Percentiles rank a stretch among this genome's conserved stretches.
phyloP scores from a whole-genome alignment of 2,888 invertebrate genomes.

The Hoplodrina ambigua region DNA sequence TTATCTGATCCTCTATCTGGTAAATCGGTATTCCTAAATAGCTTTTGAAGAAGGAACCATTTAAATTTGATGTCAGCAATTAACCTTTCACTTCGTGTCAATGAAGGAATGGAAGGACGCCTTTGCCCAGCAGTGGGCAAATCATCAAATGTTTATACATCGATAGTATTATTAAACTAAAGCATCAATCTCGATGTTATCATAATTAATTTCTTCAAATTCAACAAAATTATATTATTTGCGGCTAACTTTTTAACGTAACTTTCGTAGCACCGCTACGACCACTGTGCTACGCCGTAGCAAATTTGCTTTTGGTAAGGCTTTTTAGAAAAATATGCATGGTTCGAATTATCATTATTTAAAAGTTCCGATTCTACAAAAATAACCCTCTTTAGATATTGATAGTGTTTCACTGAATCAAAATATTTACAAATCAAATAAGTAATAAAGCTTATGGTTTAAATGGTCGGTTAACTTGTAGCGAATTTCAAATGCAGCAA shows the following conservation, averaged over 20 bases:
- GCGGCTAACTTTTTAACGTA: conserved; percentile 7
- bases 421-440: conserved; percentile 7
- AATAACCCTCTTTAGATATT: conserved; percentile 4
- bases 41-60: not conserved
- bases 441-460: conserved; percentile 31
- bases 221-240: conserved; percentile 5
- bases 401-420: not conserved
- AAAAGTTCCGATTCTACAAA: conserved; percentile 28
- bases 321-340: conserved; percentile 57
- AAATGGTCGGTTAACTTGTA: conserved; percentile 54
- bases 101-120: not conserved
- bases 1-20: conserved; percentile 12
- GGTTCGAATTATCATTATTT: conserved; percentile 41
- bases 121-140: too few species aligned
- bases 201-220: not conserved
- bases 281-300: conserved; percentile 43
- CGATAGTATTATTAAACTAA: not conserved
- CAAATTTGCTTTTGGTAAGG: conserved; percentile 36
- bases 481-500: conserved; percentile 49
- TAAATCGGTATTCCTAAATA: conserved; percentile 11
- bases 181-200: not conserved
- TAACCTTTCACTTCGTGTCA: not conserved
- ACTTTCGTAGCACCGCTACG: conserved; percentile 43
- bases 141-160: not conserved
- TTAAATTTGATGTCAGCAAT: not conserved